A percentile compares a stretch with the other conserved stretches of the same genome.
These are phyloP conservation scores for Heliconius nattereri DNA, from an alignment of 1,140 invertebrate genomes.

Conservation along the genomic window DNA sequence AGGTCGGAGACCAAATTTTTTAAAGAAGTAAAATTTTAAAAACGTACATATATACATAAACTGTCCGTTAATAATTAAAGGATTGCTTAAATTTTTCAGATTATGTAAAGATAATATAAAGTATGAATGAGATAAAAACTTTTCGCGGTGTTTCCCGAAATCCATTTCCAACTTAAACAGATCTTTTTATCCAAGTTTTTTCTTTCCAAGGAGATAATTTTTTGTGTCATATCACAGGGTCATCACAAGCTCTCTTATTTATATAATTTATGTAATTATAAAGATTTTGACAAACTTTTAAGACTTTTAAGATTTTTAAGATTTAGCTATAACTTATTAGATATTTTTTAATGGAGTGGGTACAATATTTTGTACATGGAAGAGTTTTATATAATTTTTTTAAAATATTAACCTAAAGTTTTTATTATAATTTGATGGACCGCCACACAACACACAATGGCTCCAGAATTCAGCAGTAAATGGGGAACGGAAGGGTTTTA, in stretches of 20 bases:
- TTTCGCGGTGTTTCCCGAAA: conserved; percentile 19
- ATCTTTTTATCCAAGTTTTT: conserved; percentile 31
- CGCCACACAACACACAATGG: no score
- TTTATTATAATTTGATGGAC: no score
- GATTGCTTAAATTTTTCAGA: conserved; percentile 17
- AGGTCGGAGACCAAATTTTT: no score
- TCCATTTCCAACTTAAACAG: conserved; percentile 36
- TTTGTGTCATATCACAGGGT: conserved; percentile 24
- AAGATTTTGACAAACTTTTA: neutral
- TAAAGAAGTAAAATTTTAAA: neutral
- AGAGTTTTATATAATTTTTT: no score
- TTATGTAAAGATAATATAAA: conserved; percentile 33
- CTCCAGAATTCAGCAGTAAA: no score
- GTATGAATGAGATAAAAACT: conserved; percentile 27
- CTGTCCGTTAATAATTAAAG: conserved; percentile 1
- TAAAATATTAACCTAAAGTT: no score
- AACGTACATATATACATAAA: neutral
- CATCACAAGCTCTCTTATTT: neutral
- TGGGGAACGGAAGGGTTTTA: no score
- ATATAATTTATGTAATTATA: neutral
- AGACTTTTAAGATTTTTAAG: no score
- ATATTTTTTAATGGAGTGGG: no score
- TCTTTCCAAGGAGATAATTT: conserved; percentile 15
- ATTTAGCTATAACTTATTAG: no score
- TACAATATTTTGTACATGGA: no score